Percentiles rank a stretch among this genome's conserved stretches.
phyloP scores from a whole-genome alignment of 2,888 invertebrate genomes.

The Acleris emargana region DNA sequence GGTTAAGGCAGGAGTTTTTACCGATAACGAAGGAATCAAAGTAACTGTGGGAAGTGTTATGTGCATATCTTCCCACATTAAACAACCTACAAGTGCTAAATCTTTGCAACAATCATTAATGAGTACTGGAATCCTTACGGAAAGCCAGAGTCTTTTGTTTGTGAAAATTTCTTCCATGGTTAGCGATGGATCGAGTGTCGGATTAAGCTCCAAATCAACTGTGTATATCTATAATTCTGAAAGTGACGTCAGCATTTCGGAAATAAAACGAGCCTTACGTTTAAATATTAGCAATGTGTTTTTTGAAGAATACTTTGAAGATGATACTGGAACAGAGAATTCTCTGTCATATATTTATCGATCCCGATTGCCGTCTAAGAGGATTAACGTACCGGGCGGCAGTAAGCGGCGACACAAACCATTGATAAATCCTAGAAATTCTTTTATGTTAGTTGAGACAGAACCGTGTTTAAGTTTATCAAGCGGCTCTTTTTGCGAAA shows the following conservation, averaged over 20 bases:
- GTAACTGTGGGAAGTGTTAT: constrained; percentile 5
- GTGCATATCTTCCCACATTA: background rate
- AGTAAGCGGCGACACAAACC: background rate
- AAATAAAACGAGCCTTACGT: constrained; percentile 2
- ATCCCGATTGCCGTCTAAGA: background rate
- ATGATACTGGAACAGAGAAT: background rate
- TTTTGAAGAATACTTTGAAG: background rate
- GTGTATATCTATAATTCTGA: constrained; percentile 16
- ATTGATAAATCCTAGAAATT: background rate
- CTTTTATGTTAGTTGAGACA: background rate
- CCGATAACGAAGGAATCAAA: constrained; percentile 4
- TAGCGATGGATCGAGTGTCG: background rate
- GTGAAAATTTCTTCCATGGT: background rate
- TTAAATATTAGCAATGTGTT: background rate
- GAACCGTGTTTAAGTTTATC: background rate
- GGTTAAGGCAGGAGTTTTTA: background rate
- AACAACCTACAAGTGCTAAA: background rate
- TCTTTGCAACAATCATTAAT: background rate
- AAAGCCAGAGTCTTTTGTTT: background rate
- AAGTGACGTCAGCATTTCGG: constrained; percentile 8
- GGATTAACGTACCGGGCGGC: background rate
- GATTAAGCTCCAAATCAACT: background rate
- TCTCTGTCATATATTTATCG: constrained; percentile 5
- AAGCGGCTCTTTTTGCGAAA: background rate
- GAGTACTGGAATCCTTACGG: background rate